Base-by-base conservation (phyloP, 2,113 vertebrate genomes). In the Anolis carolinensis region DNA sequence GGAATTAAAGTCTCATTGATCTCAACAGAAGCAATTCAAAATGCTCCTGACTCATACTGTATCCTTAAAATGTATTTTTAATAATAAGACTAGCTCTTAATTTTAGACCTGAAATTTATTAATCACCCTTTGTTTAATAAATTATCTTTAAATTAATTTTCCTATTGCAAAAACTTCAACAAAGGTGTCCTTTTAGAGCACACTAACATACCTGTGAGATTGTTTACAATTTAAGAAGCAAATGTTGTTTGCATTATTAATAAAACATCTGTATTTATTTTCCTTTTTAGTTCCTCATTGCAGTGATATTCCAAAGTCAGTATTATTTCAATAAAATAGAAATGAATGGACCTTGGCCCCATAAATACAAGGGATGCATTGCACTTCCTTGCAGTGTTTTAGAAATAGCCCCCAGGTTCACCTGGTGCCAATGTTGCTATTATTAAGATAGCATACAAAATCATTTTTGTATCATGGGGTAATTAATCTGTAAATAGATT, bases 1-100 rank as follows among this genome's bases (percentile, higher is more conserved):
- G 78, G 39, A 81, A 74, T 86, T 86, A 81, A 81, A 86, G 59
- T 23, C 48, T 44, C 71, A 86, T 81, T 81, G 71, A 75, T 81
- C 59, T 81, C 59, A n/a, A 30, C 21, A 32, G 55, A 86, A 80
- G 14, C n/a, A 44, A 44, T 74, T 62, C 78, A 78, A 81, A 34
- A 75, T 65, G 50, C 74, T 48, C 30, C 16, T 34, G 32, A 59
- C 79, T 75, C 44, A 73, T 32, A 81, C 27, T 18, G 1, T 44
- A 52, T 14, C 68, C 36, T 44, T 32, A n/a, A 59, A 85, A n/a
- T 44, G n/a, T 32, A 86, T 63, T 48, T 62, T 73, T 62, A 18
- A 67, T 25, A 86, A 79, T 20, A 14, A 23, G 14, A 5, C 67
- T 62, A 52, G 48, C 44, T 5, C 59, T n/a, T 59, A 44, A 23